Conservation (phyloP, 2,888 invertebrate species). For the Nephrotoma appendiculata region DNA sequence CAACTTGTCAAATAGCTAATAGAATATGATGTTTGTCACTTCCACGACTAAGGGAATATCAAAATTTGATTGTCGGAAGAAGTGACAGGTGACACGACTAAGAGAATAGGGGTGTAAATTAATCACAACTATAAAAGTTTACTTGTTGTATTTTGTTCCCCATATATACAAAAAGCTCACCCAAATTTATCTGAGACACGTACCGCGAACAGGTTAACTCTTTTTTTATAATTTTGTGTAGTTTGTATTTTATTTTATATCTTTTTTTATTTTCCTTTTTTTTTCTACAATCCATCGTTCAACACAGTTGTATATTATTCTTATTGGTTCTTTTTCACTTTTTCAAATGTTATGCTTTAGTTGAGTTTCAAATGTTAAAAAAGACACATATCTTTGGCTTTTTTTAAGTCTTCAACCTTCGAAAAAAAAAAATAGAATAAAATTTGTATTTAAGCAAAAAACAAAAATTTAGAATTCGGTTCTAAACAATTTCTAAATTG, state of each 20-base stretch:
- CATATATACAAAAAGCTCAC: no score
- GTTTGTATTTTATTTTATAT: not conserved
- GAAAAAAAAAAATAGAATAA: not conserved
- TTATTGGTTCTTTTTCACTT: not conserved
- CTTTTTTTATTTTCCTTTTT: not conserved
- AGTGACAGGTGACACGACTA: no score
- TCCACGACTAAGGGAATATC: no score
- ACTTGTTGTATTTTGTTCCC: no score
- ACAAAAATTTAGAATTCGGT: not conserved
- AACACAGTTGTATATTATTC: not conserved
- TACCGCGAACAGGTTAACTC: not conserved
- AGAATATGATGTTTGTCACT: no score
- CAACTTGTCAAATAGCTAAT: no score
- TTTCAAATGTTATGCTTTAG: conserved; percentile 1
- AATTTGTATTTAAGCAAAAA: not conserved
- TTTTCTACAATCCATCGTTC: not conserved
- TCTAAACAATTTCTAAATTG: not conserved
- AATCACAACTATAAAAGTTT: no score
- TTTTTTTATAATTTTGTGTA: not conserved
- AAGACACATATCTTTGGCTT: not conserved
- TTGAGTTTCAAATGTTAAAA: conserved; percentile 1
- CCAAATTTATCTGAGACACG: not conserved
- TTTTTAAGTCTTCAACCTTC: not conserved
- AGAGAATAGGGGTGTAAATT: no score
- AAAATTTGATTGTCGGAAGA: no score